Conservation (phyloP, 1,140 invertebrate genomes). For the Drosophila kepulauana region DNA sequence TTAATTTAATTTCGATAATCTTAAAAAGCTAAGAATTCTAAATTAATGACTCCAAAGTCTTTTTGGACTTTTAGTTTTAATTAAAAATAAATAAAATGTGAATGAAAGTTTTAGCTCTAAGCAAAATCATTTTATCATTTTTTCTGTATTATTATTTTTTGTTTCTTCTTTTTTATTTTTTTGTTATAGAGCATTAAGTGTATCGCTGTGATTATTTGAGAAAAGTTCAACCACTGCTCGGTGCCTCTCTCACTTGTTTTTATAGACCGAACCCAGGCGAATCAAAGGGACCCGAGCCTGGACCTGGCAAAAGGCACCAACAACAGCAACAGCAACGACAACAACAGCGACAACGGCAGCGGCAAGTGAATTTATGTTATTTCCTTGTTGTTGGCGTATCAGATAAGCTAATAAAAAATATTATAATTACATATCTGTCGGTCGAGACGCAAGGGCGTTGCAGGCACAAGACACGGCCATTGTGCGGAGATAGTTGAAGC, state of each 20-base stretch:
- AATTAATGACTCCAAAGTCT: too few species aligned
- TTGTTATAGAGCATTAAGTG: neutral
- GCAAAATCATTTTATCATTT: too few species aligned
- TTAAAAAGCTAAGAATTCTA: too few species aligned
- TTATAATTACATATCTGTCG: conserved; percentile 81
- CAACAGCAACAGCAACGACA: neutral
- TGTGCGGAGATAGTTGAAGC: conserved; percentile 38
- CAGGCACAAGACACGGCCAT: conserved; percentile 15
- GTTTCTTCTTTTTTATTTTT: neutral
- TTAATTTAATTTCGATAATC: too few species aligned
- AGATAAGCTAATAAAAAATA: conserved; percentile 85
- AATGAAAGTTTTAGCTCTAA: too few species aligned
- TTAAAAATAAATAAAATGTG: too few species aligned
- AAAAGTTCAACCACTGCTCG: conserved; percentile 10
- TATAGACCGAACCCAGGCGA: conserved; percentile 39
- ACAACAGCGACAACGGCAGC: conserved; percentile 21
- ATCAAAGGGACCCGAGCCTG: conserved; percentile 54
- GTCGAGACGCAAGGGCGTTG: conserved; percentile 26
- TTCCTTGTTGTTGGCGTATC: conserved; percentile 75
- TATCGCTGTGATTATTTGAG: neutral
- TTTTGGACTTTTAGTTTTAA: too few species aligned
- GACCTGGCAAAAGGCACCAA: conserved; percentile 26
- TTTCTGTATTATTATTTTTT: too few species aligned
- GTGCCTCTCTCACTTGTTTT: conserved; percentile 26
- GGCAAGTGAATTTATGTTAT: conserved; percentile 76